Evolutionary conservation across 2,797 vertebrate species (phyloP).

Genomic region (Xenops minutus): DNA sequence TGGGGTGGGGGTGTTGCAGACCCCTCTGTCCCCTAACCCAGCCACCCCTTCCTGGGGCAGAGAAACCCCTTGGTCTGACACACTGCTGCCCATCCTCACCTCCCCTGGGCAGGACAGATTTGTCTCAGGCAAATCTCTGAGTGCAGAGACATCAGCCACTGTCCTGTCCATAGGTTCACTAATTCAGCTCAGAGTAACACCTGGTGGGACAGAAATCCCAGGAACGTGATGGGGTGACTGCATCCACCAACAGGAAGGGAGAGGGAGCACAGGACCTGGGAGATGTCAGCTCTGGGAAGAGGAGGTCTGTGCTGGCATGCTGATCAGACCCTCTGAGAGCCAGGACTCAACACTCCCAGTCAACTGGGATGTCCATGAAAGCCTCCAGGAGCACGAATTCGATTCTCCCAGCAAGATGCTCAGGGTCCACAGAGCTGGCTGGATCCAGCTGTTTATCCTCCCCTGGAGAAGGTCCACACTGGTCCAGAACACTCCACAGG

Average conservation of each 20-base stretch:
- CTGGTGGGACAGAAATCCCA: background rate
- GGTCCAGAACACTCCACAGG: rapidly evolving
- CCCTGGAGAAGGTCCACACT: background rate
- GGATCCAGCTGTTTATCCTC: background rate
- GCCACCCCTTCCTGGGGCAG: background rate
- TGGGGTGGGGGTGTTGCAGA: background rate
- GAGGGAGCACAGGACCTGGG: background rate
- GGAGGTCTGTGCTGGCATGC: background rate
- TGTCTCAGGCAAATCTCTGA: background rate
- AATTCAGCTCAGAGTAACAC: background rate
- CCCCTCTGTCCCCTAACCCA: background rate
- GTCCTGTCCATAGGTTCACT: too few species aligned
- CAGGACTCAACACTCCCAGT: too few species aligned
- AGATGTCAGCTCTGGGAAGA: background rate
- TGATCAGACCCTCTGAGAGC: background rate
- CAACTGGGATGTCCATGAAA: background rate
- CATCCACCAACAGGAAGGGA: background rate
- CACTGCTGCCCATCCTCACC: background rate
- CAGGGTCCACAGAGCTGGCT: rapidly evolving
- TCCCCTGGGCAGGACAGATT: background rate
- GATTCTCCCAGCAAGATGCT: background rate
- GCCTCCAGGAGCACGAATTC: background rate
- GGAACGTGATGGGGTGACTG: rapidly evolving
- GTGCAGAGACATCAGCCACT: background rate
- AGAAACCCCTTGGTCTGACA: rapidly evolving